These are phyloP conservation scores for Albula goreensis DNA, from an alignment of 2,113 vertebrate genomes.

Conservation along the genomic window DNA sequence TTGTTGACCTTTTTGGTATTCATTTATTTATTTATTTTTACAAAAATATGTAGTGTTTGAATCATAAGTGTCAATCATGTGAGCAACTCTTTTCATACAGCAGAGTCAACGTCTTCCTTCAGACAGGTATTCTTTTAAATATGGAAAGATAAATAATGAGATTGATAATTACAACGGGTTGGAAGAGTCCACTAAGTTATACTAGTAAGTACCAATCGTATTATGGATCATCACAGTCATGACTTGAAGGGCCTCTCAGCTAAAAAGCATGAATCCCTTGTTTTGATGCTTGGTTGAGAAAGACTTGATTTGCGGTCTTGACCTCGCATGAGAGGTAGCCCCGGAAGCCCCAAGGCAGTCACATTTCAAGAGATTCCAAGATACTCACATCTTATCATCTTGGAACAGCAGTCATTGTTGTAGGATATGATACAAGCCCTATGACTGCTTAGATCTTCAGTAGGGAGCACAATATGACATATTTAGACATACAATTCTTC, in stretches of 20 bases:
- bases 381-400: too few species aligned
- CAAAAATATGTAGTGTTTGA: too few species aligned
- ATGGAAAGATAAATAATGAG: neutral
- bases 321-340: neutral
- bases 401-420: too few species aligned
- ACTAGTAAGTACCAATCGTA: neutral
- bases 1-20: too few species aligned
- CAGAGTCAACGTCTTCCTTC: neutral
- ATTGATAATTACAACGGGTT: neutral
- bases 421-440: neutral
- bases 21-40: too few species aligned
- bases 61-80: neutral
- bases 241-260: neutral
- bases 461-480: neutral
- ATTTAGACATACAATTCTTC: neutral
- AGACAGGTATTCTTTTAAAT: neutral
- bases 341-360: too few species aligned
- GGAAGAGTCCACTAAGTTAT: neutral
- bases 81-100: neutral
- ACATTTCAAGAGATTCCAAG: too few species aligned
- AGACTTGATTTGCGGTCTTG: neutral
- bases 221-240: neutral
- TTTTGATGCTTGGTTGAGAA: neutral
- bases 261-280: neutral
- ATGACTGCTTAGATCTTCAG: neutral